Evolutionary conservation across 2,797 vertebrate species (phyloP).

Genomic region (Naso thynnoides): DNA sequence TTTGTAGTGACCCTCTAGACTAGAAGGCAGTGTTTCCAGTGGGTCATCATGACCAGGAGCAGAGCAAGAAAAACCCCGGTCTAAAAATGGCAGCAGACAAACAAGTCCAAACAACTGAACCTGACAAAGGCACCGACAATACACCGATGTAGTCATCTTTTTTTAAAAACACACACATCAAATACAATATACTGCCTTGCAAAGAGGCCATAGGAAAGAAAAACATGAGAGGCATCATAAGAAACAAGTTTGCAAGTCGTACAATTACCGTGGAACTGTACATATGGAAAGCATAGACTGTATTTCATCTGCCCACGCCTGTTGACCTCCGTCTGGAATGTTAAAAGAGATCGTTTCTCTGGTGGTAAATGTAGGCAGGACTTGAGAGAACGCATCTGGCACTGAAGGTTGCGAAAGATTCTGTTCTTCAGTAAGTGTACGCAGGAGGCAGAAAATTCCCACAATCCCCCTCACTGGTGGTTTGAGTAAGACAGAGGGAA

Average conservation of each 20-base stretch:
- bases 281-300: constrained; percentile 71
- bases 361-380: constrained; percentile 66
- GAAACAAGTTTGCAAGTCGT: constrained; percentile 61
- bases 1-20: constrained; percentile 37
- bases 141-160: constrained; percentile 77
- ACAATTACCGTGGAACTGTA: constrained; percentile 69
- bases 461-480: constrained; percentile 23
- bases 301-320: constrained; percentile 56
- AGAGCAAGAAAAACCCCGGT: constrained; percentile 64
- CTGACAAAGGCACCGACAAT: constrained; percentile 83
- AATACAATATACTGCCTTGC: constrained; percentile 73
- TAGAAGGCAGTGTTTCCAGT: constrained; percentile 71
- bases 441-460: constrained; percentile 57
- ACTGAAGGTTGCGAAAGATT: constrained; percentile 65
- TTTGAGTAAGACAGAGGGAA: constrained; percentile 40
- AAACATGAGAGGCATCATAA: constrained; percentile 55
- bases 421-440: constrained; percentile 42
- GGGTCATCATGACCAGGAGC: constrained; percentile 64
- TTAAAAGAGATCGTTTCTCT: constrained; percentile 60
- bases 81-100: constrained; percentile 67
- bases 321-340: constrained; percentile 66
- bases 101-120: constrained; percentile 77
- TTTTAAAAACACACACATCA: constrained; percentile 74
- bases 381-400: constrained; percentile 70
- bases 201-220: constrained; percentile 68